phyloP scores from a whole-genome alignment of 2,888 invertebrate genomes.

The Cosmia trapezina region DNA sequence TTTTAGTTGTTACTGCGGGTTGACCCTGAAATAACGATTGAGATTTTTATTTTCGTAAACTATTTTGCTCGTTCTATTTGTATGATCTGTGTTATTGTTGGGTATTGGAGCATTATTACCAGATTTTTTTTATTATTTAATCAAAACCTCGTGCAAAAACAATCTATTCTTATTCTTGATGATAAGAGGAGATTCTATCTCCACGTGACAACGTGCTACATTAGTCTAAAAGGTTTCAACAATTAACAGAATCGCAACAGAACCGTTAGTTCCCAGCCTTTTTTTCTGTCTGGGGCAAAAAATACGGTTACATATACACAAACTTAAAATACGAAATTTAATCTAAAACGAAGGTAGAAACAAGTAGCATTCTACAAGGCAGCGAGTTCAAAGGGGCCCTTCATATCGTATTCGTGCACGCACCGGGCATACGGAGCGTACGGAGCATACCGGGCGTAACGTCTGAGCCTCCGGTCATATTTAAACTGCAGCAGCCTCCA shows the following conservation, averaged over 20 bases:
- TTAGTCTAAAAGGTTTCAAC: no score
- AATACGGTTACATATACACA: background rate
- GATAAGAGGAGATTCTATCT: background rate
- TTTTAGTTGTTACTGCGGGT: conserved; percentile 15
- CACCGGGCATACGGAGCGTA: conserved; percentile 45
- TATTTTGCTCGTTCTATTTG: background rate
- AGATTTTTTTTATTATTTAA: no score
- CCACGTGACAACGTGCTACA: no score
- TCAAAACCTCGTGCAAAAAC: no score
- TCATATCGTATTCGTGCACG: conserved; percentile 73
- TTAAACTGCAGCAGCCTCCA: conserved; percentile 63
- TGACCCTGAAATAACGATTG: conserved; percentile 6
- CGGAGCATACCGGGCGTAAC: conserved; percentile 29
- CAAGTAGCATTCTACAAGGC: conserved; percentile 17
- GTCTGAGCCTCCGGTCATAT: conserved; percentile 62
- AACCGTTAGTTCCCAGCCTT: background rate
- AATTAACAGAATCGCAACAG: no score
- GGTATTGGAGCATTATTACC: no score
- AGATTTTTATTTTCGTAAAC: background rate
- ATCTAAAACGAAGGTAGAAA: background rate
- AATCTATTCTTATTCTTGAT: background rate
- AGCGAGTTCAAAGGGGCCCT: conserved; percentile 54
- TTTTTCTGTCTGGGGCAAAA: background rate
- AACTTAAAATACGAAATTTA: conserved; percentile 3
- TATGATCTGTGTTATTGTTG: background rate